phyloP scores from a whole-genome alignment of 2,888 invertebrate genomes.

The Amiota minor region DNA sequence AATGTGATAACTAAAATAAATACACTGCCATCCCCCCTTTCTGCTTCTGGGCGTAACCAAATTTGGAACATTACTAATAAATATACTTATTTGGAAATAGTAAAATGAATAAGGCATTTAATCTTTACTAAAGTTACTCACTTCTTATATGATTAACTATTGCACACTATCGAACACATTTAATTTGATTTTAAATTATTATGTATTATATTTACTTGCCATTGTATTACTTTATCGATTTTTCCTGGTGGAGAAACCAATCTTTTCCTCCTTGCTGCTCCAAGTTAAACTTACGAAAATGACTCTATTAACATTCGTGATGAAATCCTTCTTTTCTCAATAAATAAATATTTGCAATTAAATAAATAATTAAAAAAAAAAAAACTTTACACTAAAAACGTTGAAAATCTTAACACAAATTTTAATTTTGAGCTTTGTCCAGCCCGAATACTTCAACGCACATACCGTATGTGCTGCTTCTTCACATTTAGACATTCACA shows the following conservation, averaged over 20 bases:
- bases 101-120: too few species aligned
- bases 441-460: not conserved
- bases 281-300: not conserved
- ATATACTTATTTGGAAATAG: not conserved
- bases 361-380: not conserved
- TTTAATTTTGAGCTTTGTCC: not conserved
- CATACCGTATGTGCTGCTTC: not conserved
- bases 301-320: not conserved
- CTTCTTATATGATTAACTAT: not conserved
- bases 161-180: not conserved
- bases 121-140: too few species aligned
- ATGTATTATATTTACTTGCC: constrained; percentile 27
- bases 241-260: constrained; percentile 51
- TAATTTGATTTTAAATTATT: not conserved
- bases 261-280: not conserved
- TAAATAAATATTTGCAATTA: not conserved
- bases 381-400: not conserved
- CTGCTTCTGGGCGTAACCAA: constrained; percentile 1
- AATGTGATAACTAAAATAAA: not conserved
- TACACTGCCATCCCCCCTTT: not conserved
- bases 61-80: not conserved
- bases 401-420: not conserved
- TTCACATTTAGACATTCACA: not conserved
- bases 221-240: constrained; percentile 61
- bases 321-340: not conserved